phyloP scores from a whole-genome alignment of 2,888 invertebrate genomes.

The Villa cingulata region DNA sequence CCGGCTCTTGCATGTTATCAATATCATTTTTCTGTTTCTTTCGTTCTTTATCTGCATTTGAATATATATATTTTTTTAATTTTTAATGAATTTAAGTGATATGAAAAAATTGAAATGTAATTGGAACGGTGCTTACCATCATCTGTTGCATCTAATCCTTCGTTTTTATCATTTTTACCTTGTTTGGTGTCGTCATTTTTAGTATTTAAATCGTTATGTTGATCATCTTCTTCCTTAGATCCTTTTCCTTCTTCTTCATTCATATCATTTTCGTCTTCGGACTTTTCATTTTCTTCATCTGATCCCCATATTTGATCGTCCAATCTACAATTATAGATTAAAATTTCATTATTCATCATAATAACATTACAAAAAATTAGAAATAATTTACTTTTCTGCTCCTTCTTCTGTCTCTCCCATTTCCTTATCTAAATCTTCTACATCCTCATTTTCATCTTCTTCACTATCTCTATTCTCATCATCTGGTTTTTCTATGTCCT shows the following conservation, averaged over 20 bases:
- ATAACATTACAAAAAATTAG: too few species aligned
- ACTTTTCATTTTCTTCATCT: slow-evolving; percentile 61
- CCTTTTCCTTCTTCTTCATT: slow-evolving; percentile 52
- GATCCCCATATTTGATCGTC: slow-evolving; percentile 75
- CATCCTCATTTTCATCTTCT: slow-evolving; percentile 49
- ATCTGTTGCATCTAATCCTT: slow-evolving; percentile 31
- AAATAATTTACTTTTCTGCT: slow-evolving; percentile 52
- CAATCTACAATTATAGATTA: slow-evolving; percentile 29
- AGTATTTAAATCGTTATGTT: slow-evolving; percentile 33
- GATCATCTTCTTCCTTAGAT: slow-evolving; percentile 59
- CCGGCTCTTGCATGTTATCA: slow-evolving; percentile 70
- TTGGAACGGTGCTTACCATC: not conserved
- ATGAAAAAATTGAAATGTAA: not conserved
- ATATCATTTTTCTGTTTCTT: slow-evolving; percentile 52
- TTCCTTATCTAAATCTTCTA: slow-evolving; percentile 82
- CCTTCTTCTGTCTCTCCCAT: slow-evolving; percentile 89
- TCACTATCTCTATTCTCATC: slow-evolving; percentile 40
- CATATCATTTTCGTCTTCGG: slow-evolving; percentile 41
- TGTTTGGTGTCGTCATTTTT: slow-evolving; percentile 42
- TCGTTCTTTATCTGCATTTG: slow-evolving; percentile 24
- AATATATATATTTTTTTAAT: not conserved
- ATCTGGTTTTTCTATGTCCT: slow-evolving; percentile 56
- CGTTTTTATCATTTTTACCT: slow-evolving; percentile 41
- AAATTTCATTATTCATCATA: not conserved
- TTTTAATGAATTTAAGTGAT: too few species aligned